Percentiles rank a stretch among this genome's conserved stretches.
phyloP scores from a whole-genome alignment of 2,888 invertebrate genomes.

The Caenorhabditis panamensis region DNA sequence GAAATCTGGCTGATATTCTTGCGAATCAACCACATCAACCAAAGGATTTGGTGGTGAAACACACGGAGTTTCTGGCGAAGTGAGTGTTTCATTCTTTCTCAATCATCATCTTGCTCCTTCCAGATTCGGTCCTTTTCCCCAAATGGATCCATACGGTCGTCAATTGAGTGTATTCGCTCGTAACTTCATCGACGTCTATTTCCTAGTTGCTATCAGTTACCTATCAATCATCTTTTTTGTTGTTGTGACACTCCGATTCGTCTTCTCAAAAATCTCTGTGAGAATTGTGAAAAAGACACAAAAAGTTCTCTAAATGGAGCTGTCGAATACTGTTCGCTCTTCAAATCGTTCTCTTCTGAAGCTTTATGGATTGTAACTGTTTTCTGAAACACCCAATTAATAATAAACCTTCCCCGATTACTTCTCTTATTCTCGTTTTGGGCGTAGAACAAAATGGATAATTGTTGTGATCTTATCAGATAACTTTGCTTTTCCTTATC shows the following conservation, averaged over 20 bases:
- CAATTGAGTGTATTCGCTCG: conserved; percentile 37
- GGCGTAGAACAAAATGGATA: too few species aligned
- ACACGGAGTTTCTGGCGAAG: conserved; percentile 53
- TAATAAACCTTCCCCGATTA: too few species aligned
- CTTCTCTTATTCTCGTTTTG: too few species aligned
- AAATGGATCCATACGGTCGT: conserved; percentile 24
- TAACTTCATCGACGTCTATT: conserved; percentile 45
- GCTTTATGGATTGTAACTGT: too few species aligned
- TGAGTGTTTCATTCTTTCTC: conserved; percentile 9
- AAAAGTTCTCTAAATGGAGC: conserved; percentile 7
- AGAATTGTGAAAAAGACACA: conserved; percentile 22
- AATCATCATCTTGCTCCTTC: too few species aligned
- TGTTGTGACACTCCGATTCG: background rate
- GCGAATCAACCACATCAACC: conserved; percentile 50
- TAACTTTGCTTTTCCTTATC: too few species aligned
- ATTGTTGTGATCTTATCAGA: too few species aligned
- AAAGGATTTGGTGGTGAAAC: conserved; percentile 42
- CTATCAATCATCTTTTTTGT: background rate
- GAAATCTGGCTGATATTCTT: conserved; percentile 36
- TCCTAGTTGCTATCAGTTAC: conserved; percentile 10
- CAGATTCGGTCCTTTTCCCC: conserved; percentile 37
- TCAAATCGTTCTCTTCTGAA: background rate
- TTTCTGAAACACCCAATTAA: too few species aligned
- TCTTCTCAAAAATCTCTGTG: conserved; percentile 13
- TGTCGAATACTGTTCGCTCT: background rate